A percentile compares a stretch with the other conserved stretches of the same genome.
Evolutionary conservation across 2,797 vertebrate species (phyloP).

Genomic region (Monodelphis domestica): DNA sequence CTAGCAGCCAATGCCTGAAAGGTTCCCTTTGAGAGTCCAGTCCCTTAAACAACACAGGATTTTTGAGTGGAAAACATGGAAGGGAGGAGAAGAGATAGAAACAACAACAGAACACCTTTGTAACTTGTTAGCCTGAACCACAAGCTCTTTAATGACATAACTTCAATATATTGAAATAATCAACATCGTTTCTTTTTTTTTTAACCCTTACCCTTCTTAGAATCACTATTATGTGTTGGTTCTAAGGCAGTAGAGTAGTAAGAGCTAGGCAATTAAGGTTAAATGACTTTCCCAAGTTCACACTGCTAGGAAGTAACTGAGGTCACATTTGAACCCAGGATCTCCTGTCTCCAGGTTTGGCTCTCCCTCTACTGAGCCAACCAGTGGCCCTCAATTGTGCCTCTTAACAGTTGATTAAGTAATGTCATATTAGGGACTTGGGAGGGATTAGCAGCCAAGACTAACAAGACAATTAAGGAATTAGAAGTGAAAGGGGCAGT

Average conservation of each 20-base stretch:
- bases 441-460: background rate
- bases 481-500: background rate
- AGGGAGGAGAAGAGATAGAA: background rate
- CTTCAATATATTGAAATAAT: background rate
- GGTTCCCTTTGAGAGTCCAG: background rate
- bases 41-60: constrained; percentile 44
- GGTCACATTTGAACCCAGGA: too few species aligned
- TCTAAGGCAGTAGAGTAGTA: too few species aligned
- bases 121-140: background rate
- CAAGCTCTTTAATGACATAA: background rate
- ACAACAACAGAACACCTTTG: background rate
- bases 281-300: too few species aligned
- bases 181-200: background rate
- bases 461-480: background rate
- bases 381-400: too few species aligned
- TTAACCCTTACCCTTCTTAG: too few species aligned
- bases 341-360: too few species aligned
- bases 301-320: too few species aligned
- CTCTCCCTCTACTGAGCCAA: too few species aligned
- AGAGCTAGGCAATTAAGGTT: too few species aligned
- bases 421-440: background rate
- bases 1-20: background rate
- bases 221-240: too few species aligned
- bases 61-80: constrained; percentile 40
- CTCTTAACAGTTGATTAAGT: background rate